These are phyloP conservation scores for Dasysyrphus tricinctus DNA, from an alignment of 2,888 invertebrate species.

Conservation along the genomic window DNA sequence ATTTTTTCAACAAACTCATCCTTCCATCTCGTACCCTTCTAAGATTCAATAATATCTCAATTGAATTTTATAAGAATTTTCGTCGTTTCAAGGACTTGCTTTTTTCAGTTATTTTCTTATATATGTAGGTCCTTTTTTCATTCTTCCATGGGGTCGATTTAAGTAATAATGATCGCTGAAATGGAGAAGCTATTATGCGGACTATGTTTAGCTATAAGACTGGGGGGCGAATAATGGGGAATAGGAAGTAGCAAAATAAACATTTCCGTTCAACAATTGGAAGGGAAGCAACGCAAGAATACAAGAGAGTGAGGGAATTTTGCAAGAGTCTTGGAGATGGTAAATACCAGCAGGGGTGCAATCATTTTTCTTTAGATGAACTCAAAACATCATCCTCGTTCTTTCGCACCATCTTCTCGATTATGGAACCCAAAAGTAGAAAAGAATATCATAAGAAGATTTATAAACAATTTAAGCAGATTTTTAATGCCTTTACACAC, in stretches of 20 bases:
- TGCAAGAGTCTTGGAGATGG: constrained; percentile 14
- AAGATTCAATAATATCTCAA: constrained; percentile 64
- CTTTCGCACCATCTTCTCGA: not conserved
- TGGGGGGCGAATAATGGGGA: constrained; percentile 1
- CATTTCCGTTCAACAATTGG: constrained; percentile 64
- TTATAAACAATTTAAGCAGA: constrained; percentile 70
- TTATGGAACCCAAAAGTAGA: constrained; percentile 2
- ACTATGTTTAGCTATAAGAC: constrained; percentile 23
- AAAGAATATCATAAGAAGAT: constrained; percentile 51
- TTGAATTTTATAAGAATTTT: constrained; percentile 64
- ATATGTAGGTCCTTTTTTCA: constrained; percentile 36
- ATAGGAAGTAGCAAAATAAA: constrained; percentile 68
- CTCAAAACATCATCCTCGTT: not conserved
- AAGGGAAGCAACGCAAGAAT: constrained; percentile 24
- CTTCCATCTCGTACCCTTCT: not conserved
- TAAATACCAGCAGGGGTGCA: constrained; percentile 64
- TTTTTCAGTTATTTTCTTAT: constrained; percentile 5
- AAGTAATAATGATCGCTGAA: constrained; percentile 74
- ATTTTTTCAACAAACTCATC: constrained; percentile 11
- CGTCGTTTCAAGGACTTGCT: constrained; percentile 43
- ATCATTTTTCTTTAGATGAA: constrained; percentile 46
- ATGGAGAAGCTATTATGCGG: constrained; percentile 72
- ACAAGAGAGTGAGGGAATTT: not conserved
- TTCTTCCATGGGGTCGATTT: constrained; percentile 58
- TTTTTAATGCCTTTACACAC: constrained; percentile 37